Evolutionary conservation across 2,888 invertebrate genomes (phyloP).

Genomic region (Steinernema carpocapsae): DNA sequence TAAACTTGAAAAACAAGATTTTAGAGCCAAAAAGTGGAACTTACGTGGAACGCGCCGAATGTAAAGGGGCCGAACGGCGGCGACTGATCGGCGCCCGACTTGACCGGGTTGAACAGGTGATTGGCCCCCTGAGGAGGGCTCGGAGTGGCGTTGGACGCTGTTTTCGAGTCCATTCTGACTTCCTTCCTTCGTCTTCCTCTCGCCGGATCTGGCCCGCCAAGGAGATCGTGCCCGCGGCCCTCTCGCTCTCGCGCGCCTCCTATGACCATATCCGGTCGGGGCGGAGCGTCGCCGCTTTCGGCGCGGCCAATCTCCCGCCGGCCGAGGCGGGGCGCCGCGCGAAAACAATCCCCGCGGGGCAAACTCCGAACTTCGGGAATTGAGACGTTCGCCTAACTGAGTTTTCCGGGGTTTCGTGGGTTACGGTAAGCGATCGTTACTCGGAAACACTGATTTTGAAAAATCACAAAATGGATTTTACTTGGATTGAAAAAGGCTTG

Average conservation of each 20-base stretch:
- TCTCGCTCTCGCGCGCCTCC: slow-evolving; percentile 15
- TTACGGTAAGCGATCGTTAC: too few species aligned
- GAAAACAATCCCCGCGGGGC: slow-evolving; percentile 6
- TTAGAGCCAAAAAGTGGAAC: neutral
- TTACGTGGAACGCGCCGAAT: slow-evolving; percentile 27
- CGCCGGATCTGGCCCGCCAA: slow-evolving; percentile 29
- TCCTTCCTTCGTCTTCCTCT: slow-evolving; percentile 32
- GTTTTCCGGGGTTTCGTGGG: neutral
- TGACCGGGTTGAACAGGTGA: slow-evolving; percentile 20
- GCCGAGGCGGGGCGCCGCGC: slow-evolving; percentile 19
- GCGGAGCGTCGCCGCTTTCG: slow-evolving; percentile 23
- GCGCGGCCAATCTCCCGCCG: slow-evolving; percentile 3
- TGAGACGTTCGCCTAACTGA: neutral
- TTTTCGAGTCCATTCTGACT: slow-evolving; percentile 28
- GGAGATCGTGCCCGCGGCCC: slow-evolving; percentile 26
- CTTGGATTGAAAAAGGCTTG: too few species aligned
- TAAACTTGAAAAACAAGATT: neutral
- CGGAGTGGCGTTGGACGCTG: slow-evolving; percentile 19
- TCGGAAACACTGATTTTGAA: too few species aligned
- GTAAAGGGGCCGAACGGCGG: slow-evolving; percentile 26
- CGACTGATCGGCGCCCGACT: neutral
- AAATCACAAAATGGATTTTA: too few species aligned
- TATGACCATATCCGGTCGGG: slow-evolving; percentile 26
- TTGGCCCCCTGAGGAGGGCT: slow-evolving; percentile 11
- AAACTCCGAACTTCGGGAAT: neutral